phyloP scores from a whole-genome alignment of 2,888 invertebrate species.

The Drosophila parthenogenetica region DNA sequence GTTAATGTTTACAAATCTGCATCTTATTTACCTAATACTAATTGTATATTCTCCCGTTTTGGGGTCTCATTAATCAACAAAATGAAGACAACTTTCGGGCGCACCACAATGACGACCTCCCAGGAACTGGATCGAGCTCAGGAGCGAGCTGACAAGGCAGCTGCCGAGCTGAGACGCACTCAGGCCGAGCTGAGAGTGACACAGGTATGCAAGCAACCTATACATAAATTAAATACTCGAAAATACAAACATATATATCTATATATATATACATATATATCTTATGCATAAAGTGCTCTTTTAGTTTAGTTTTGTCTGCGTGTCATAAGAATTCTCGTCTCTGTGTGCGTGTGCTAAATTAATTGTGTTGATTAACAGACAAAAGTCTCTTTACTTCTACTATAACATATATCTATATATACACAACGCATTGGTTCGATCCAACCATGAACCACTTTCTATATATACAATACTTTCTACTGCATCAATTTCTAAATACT shows the following conservation, averaged over 20 bases:
- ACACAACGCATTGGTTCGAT: slow-evolving; percentile 21
- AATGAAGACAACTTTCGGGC: slow-evolving; percentile 89
- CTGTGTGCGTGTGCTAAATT: slow-evolving; percentile 69
- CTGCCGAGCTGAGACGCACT: slow-evolving; percentile 93
- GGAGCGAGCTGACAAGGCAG: slow-evolving; percentile 93
- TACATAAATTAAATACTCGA: slow-evolving; percentile 53
- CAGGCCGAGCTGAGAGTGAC: slow-evolving; percentile 96
- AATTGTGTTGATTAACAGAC: slow-evolving; percentile 31
- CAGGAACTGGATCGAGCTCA: slow-evolving; percentile 93
- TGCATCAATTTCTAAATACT: slow-evolving; percentile 21
- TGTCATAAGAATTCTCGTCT: slow-evolving; percentile 42
- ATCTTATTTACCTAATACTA: slow-evolving; percentile 51
- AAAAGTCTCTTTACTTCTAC: slow-evolving; percentile 36
- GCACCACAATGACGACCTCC: slow-evolving; percentile 92
- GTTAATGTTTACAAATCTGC: not conserved
- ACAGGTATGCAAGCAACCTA: slow-evolving; percentile 86
- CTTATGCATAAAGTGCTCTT: slow-evolving; percentile 39
- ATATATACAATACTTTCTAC: slow-evolving; percentile 15
- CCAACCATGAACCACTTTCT: slow-evolving; percentile 12
- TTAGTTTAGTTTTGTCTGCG: slow-evolving; percentile 64
- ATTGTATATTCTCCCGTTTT: slow-evolving; percentile 62
- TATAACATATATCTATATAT: slow-evolving; percentile 25
- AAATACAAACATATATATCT: slow-evolving; percentile 19
- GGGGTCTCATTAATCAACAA: slow-evolving; percentile 6
- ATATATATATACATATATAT: slow-evolving; percentile 41